Conservation (phyloP, 1,140 invertebrate species). For the Ganaspis sp. region DNA sequence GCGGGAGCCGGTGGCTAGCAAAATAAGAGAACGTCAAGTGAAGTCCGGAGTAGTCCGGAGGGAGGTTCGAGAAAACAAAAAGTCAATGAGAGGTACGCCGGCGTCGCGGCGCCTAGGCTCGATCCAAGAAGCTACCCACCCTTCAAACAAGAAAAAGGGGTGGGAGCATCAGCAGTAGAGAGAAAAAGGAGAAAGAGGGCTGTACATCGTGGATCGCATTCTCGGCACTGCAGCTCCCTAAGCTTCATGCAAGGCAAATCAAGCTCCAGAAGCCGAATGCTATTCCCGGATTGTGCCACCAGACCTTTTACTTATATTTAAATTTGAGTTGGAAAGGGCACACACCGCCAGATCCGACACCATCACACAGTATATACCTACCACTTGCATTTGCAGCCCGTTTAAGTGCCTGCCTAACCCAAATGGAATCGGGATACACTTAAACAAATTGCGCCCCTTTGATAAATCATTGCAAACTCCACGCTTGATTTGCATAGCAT, state of each 20-base stretch:
- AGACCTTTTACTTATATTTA: slow-evolving; percentile 75
- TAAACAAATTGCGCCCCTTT: slow-evolving; percentile 73
- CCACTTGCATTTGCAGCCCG: slow-evolving; percentile 48
- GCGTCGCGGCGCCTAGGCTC: slow-evolving; percentile 56
- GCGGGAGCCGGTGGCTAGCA: neutral
- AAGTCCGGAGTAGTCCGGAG: slow-evolving; percentile 3
- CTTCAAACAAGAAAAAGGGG: slow-evolving; percentile 41
- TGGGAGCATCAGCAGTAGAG: slow-evolving; percentile 41
- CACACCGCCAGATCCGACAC: slow-evolving; percentile 42
- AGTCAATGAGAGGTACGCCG: slow-evolving; percentile 44
- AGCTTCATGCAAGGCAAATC: slow-evolving; percentile 76
- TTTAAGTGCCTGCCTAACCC: slow-evolving; percentile 62
- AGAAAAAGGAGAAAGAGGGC: slow-evolving; percentile 31
- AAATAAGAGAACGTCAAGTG: neutral
- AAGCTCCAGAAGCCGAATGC: slow-evolving; percentile 63
- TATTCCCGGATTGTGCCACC: slow-evolving; percentile 64
- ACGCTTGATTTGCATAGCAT: slow-evolving; percentile 74
- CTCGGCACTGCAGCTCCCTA: slow-evolving; percentile 50
- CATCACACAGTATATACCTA: slow-evolving; percentile 39
- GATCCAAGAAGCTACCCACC: slow-evolving; percentile 49
- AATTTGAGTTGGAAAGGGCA: slow-evolving; percentile 66
- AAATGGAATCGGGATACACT: slow-evolving; percentile 74
- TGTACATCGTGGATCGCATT: slow-evolving; percentile 60
- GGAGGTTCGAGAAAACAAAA: slow-evolving; percentile 43
- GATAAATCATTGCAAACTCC: slow-evolving; percentile 73